Evolutionary conservation across 2,797 vertebrate species (phyloP).

Genomic region (Poeciliopsis presidionis): DNA sequence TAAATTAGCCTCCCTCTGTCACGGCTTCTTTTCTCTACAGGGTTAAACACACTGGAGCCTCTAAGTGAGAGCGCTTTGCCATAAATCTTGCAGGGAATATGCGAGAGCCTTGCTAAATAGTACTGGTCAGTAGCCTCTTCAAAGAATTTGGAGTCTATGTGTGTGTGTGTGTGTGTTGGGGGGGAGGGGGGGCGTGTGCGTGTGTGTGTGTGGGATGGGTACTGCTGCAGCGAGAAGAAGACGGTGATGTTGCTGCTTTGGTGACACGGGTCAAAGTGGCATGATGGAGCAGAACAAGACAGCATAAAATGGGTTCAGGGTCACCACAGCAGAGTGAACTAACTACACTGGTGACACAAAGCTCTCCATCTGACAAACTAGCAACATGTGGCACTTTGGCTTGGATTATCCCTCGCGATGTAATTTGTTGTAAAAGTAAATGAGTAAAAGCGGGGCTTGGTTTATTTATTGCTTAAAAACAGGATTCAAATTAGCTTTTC

Average conservation of each 20-base stretch:
- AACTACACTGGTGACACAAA: conserved; percentile 29
- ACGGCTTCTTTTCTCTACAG: conserved; percentile 20
- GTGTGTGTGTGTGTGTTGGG: conserved; percentile 1
- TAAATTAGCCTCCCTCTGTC: conserved; percentile 52
- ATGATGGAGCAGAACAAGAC: conserved; percentile 33
- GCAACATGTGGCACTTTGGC: conserved; percentile 19
- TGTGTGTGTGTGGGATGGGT: neutral
- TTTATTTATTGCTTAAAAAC: neutral
- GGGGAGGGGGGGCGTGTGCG: no score
- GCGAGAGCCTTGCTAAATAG: conserved; percentile 40
- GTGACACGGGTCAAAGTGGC: conserved; percentile 59
- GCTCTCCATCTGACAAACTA: conserved; percentile 34
- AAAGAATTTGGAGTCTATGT: conserved; percentile 17
- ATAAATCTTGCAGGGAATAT: conserved; percentile 37
- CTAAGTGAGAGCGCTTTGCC: conserved; percentile 31
- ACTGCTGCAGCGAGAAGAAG: conserved; percentile 33
- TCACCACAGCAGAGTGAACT: conserved; percentile 43
- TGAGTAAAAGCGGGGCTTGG: neutral
- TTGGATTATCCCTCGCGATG: conserved; percentile 11
- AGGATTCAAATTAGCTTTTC: conserved; percentile 6
- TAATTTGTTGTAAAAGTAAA: conserved; percentile 28
- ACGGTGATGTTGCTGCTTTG: conserved; percentile 32
- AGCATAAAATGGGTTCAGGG: conserved; percentile 48
- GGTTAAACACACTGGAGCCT: conserved; percentile 43
- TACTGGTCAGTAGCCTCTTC: conserved; percentile 36